Evolutionary conservation across 2,888 invertebrate genomes (phyloP), one percentile per base, ranked within the genome.

Genomic region (Cremastinae sp.): DNA sequence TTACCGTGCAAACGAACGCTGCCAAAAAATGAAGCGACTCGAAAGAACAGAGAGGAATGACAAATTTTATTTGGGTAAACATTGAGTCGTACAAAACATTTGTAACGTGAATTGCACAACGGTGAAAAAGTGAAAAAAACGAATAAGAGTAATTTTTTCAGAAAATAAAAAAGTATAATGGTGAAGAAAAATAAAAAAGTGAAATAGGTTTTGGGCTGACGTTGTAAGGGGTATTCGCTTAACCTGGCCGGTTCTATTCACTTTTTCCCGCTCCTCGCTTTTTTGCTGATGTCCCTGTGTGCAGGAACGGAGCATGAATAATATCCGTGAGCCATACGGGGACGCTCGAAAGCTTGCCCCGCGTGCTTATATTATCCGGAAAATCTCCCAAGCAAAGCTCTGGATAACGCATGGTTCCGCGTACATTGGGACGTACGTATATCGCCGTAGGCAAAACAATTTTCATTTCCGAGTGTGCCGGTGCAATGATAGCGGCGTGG

Each of bases 371-470:
- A 74, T 74, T 74, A 74, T 74, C 68, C 68, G 74, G 66, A 74
- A 74, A 74, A 74, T 74, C 74, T 74, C 68, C 62, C 74, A 61
- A 69, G 74, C 74, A 61, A 74, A 74, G 74, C 74, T 68, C 68
- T 51, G 68, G 69, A 74, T 74, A 74, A 74, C 74, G 74, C 74
- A 74, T 69, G 68, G 74, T 61, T 61, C 16, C 62, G 70, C 53
- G 55, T 55, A 39, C 39, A 51, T 62, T 62, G 74, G 68, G n/a
- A n/a, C n/a, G n/a, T n/a, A n/a, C n/a, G n/a, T n/a, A n/a, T n/a
- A n/a, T n/a, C n/a, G n/a, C 68, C 74, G 68, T 61, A 56, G 74
- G 74, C 74, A 69, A 74, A 74, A 74, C 74, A 74, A 74, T 74
- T 74, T 74, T 74, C 74, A 74, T 74, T 74, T 61, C 47, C 55